phyloP scores from a whole-genome alignment of 2,888 invertebrate genomes.

The Hemicrepidius hirtus region DNA sequence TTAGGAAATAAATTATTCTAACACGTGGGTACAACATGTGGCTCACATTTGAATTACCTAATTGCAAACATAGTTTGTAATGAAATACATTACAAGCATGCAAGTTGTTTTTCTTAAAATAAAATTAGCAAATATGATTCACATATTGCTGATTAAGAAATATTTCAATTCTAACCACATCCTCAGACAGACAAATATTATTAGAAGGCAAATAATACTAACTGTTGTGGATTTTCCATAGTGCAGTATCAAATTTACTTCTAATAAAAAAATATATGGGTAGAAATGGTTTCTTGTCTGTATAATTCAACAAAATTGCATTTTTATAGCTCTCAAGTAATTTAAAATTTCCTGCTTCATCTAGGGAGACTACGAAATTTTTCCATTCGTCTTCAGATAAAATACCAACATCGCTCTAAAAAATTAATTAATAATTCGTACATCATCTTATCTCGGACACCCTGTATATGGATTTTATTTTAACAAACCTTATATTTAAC shows the following conservation, averaged over 20 bases:
- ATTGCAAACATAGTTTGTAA: background rate
- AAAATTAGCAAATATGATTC: background rate
- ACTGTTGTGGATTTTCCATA: slow-evolving; percentile 70
- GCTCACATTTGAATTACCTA: too few species aligned
- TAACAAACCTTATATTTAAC: slow-evolving; percentile 55
- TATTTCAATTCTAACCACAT: background rate
- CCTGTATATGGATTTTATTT: too few species aligned
- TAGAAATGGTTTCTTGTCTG: slow-evolving; percentile 59
- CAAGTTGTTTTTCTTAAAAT: background rate
- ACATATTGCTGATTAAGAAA: background rate
- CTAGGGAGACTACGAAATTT: slow-evolving; percentile 62
- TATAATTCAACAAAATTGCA: slow-evolving; percentile 61
- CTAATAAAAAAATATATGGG: slow-evolving; percentile 64
- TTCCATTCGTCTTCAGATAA: slow-evolving; percentile 66
- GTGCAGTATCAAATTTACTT: slow-evolving; percentile 60
- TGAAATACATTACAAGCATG: background rate
- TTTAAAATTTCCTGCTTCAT: slow-evolving; percentile 58
- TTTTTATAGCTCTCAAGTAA: slow-evolving; percentile 63
- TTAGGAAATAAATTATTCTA: too few species aligned
- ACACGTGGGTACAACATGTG: too few species aligned
- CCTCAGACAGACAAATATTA: background rate
- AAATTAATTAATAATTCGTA: slow-evolving; percentile 43
- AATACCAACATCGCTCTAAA: slow-evolving; percentile 62
- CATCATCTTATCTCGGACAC: too few species aligned
- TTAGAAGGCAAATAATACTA: slow-evolving; percentile 47